Evolutionary conservation across 2,797 vertebrate genomes (phyloP), one percentile per base, ranked within the genome.

Genomic region (Mus caroli): DNA sequence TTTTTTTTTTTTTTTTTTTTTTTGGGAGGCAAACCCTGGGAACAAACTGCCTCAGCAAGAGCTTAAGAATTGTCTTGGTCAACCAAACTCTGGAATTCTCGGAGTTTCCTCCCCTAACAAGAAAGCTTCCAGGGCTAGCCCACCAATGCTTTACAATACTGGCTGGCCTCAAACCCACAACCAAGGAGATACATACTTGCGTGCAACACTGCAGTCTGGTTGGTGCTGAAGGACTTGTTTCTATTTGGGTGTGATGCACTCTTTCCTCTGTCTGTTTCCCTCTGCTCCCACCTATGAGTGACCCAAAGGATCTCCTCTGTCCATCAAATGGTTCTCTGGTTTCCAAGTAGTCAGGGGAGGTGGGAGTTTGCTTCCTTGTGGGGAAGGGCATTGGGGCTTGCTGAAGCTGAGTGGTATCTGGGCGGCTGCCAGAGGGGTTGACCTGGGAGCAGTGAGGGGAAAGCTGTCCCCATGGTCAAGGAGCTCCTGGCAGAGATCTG

Each of bases 401-500:
- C 89, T n/a, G 73, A 84, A 50, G 64, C 77, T 85, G 67, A 58
- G 58, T 80, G 93, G 64, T 92, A 76, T 52, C 46, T 93, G 62
- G 46, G 67, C 50, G n/a, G 88, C 88, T 31, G 43, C 69, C 84
- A 76, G 64, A 40, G n/a, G 50, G 67, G 67, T 75, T 20, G n/a
- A 46, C 7, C 40, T 46, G 28, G 26, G 17, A 75, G 43, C 76
- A 83, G 83, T 40, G 50, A 93, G 62, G 60, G 60, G 0, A 31
- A 76, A 80, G 87, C 78, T 88, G 19, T 50, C 80, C 58, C 56
- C 90, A 87, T 71, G 91, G 75, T 89, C 86, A 75, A 92, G 91
- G 85, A 87, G 69, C 86, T 85, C 82, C 80, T 78, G 91, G 86
- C 88, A 94, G 87, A 93, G 50, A 28, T 75, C 93, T 75, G 62